Evolutionary conservation across 2,888 invertebrate species (phyloP), one percentile per base, ranked within the genome.

Genomic region (Emmelina monodactyla): DNA sequence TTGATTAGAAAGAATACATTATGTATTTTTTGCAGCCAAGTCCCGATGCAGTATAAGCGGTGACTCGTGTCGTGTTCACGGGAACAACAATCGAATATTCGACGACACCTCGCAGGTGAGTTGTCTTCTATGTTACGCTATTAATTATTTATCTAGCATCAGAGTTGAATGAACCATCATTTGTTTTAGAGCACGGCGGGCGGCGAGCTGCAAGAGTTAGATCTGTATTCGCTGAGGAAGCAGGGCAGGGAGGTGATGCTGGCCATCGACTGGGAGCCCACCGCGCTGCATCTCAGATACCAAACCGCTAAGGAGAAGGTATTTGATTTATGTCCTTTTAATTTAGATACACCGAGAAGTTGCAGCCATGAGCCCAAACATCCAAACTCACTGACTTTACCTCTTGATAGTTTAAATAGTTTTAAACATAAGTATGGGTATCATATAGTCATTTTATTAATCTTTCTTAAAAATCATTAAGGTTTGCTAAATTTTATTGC

Each of bases 221-320:
- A 52, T 30, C 41, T 52, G 37, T 46, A 55, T 22, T 42, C 49
- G 33, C 45, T 58, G 35, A 48, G 54, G 14, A 41, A 49, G 35
- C 37, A 46, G 42, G 30, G 39, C 41, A 40, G 43, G 38, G 47
- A 49, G 39, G 42, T 61, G 32, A 39, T 65, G 62, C 62, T 95
- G 45, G 93, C 94, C 42, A 88, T 96, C 42, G 95, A 96, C 80
- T 96, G 96, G 95, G 94, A 96, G 68, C 94, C 94, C 40, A 94
- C 94, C 0, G 94, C 95, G 31, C 80, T 95, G 49, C 95, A 96
- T 73, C 84, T 96, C 50, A 84, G 94, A 25, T 95, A 93, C 73
- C 91, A 92, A 70, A 84, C 86, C 50, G 87, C 88, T 2, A 71
- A 88, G 49, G 92, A 92, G 65, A 83, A 84, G 75, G 90, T 87